phyloP scores from a whole-genome alignment of 2,888 invertebrate species.

The Apamea epomidion region DNA sequence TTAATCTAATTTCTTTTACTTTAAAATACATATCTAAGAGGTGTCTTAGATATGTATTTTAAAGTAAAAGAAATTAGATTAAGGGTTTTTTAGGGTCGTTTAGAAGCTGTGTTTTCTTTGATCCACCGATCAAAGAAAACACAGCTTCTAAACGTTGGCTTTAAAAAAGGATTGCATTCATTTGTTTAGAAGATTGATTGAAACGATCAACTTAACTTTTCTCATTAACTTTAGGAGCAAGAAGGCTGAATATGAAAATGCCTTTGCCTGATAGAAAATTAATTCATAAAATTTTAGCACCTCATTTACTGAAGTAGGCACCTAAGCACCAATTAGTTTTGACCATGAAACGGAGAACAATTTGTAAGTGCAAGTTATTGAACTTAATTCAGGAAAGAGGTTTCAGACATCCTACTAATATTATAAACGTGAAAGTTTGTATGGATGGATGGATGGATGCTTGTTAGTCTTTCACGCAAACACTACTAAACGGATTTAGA shows the following conservation, averaged over 20 bases:
- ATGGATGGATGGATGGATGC: no score
- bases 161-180: slow-evolving; percentile 67
- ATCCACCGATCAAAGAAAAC: slow-evolving; percentile 59
- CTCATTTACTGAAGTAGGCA: slow-evolving; percentile 28
- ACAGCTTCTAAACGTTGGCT: slow-evolving; percentile 54
- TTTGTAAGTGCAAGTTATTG: slow-evolving; percentile 10
- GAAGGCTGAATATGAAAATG: slow-evolving; percentile 48
- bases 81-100: no score
- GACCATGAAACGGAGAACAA: slow-evolving; percentile 10
- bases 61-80: no score
- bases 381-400: slow-evolving; percentile 35
- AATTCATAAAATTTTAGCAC: slow-evolving; percentile 59
- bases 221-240: slow-evolving; percentile 63
- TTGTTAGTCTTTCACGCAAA: no score
- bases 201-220: slow-evolving; percentile 68
- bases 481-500: no score
- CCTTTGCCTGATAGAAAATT: slow-evolving; percentile 39
- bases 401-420: not conserved
- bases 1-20: slow-evolving; percentile 68
- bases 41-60: no score
- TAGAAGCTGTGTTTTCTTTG: no score
- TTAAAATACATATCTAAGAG: slow-evolving; percentile 64
- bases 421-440: no score
- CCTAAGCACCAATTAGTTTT: slow-evolving; percentile 18
- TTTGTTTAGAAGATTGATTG: slow-evolving; percentile 71